Evolutionary conservation across 2,888 invertebrate genomes (phyloP), one percentile per base, ranked within the genome.

Genomic region (Euplexia lucipara): DNA sequence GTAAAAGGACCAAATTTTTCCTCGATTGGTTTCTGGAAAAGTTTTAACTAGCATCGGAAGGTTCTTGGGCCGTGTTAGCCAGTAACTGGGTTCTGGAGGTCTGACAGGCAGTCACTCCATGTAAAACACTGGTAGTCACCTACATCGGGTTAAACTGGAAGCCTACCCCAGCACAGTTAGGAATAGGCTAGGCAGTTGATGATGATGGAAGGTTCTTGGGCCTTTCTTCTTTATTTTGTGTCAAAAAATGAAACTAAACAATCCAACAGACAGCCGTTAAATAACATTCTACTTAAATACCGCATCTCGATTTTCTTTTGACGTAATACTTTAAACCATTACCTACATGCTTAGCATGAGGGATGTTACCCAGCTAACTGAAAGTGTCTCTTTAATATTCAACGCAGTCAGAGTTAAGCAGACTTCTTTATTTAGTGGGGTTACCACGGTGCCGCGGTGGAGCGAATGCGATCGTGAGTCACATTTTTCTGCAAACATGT

Each of bases 401-500:
- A 42, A 32, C 6, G n/a, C n/a, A 41, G 53, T 45, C 8, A 54
- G 20, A 37, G 18, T 39, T 35, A 20, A 45, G 12, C 1, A 18
- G 5, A 22, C 42, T 59, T 42, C 18, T 63, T 32, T 58, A 56
- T 63, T 52, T 69, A 47, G 26, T 42, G 2, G 37, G 10, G 45
- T 59, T 42, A 64, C n/a, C n/a, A n/a, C n/a, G n/a, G n/a, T n/a
- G n/a, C n/a, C n/a, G n/a, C 53, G 30, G 57, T 41, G 34, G 14
- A 49, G 26, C 48, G 44, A 68, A 54, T 68, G 41, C 49, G 45
- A 41, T 58, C 41, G 53, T 72, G 57, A 68, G 32, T 72, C 62
- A 72, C 63, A 54, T 68, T 68, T 72, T 71, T n/a, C n/a, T 72
- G 41, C 20, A 51, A 45, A 62, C 32, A 58, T 53, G 41, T 54